Evolutionary conservation across 2,888 invertebrate genomes (phyloP).

Genomic region (Chrysotoxum bicinctum): DNA sequence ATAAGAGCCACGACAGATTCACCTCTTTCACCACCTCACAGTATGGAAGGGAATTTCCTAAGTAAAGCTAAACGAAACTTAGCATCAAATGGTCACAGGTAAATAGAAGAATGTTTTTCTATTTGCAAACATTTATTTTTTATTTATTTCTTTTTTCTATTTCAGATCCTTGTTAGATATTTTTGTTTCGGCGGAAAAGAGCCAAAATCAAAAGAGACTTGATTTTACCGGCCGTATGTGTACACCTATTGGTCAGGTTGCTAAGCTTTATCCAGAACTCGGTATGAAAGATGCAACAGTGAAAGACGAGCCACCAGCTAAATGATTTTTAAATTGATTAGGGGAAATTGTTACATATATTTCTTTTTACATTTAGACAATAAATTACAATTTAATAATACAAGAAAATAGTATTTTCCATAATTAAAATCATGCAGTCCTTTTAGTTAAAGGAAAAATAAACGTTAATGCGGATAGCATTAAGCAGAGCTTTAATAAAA

Average conservation of each 20-base stretch:
- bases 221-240: constrained; percentile 87
- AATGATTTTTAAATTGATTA: neutral
- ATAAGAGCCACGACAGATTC: constrained; percentile 92
- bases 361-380: constrained; percentile 1
- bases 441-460: too few relatives aligned
- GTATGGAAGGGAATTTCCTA: constrained; percentile 77
- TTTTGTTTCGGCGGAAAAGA: constrained; percentile 83
- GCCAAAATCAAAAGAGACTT: constrained; percentile 81
- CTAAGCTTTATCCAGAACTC: constrained; percentile 89
- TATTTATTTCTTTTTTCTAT: neutral
- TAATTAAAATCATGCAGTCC: too few relatives aligned
- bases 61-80: constrained; percentile 76
- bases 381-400: neutral
- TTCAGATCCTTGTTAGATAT: constrained; percentile 83
- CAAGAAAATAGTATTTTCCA: neutral
- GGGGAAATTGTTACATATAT: constrained; percentile 1
- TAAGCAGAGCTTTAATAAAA: too few relatives aligned
- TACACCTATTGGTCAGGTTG: constrained; percentile 84
- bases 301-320: constrained; percentile 77
- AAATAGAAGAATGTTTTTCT: neutral
- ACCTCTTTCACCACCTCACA: constrained; percentile 90
- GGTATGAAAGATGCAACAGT: constrained; percentile 77
- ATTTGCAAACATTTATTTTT: too few relatives aligned
- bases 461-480: too few relatives aligned
- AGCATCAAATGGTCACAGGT: constrained; percentile 77